Evolutionary conservation across 30 jellyfish, hydroid and myxozoan genomes (phyloP).

Genomic region (Cassiopea andromeda): DNA sequence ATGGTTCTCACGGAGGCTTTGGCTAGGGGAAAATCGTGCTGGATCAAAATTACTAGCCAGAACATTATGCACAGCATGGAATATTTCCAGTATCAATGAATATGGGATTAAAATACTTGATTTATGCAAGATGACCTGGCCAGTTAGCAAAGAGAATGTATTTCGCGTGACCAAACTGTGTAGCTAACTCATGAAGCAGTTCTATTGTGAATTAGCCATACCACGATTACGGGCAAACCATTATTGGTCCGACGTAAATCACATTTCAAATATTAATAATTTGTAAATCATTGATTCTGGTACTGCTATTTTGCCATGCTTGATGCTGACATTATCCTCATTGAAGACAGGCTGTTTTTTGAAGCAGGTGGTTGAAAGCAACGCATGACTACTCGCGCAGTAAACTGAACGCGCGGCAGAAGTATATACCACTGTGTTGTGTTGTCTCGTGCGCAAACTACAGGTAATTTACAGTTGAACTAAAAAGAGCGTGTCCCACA

Average conservation of each 20-base stretch:
- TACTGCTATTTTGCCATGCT: not conserved
- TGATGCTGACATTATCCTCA: not conserved
- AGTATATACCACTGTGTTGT: not conserved
- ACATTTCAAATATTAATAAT: not conserved
- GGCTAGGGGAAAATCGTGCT: not conserved
- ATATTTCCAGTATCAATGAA: not conserved
- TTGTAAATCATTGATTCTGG: not conserved
- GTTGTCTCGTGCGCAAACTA: not conserved
- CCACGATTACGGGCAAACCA: not conserved
- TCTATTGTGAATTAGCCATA: constrained; percentile 11
- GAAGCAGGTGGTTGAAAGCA: constrained; percentile 7
- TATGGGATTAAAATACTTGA: not conserved
- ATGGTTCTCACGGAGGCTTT: not conserved
- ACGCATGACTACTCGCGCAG: not conserved
- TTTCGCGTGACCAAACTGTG: constrained; percentile 26
- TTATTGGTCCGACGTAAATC: not conserved
- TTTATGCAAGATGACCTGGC: constrained; percentile 9
- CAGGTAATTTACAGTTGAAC: too few species aligned
- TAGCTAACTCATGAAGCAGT: not conserved
- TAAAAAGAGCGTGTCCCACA: too few species aligned
- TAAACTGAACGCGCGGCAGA: not conserved
- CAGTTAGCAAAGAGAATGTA: not conserved
- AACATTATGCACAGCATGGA: not conserved
- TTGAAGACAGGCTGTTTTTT: not conserved
- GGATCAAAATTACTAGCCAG: not conserved